Percentiles rank a stretch among this genome's conserved stretches.
These are phyloP conservation scores for Chironex yamaguchii DNA, from an alignment of 30 jellyfish, hydroid and myxozoan species.

Conservation along the genomic window DNA sequence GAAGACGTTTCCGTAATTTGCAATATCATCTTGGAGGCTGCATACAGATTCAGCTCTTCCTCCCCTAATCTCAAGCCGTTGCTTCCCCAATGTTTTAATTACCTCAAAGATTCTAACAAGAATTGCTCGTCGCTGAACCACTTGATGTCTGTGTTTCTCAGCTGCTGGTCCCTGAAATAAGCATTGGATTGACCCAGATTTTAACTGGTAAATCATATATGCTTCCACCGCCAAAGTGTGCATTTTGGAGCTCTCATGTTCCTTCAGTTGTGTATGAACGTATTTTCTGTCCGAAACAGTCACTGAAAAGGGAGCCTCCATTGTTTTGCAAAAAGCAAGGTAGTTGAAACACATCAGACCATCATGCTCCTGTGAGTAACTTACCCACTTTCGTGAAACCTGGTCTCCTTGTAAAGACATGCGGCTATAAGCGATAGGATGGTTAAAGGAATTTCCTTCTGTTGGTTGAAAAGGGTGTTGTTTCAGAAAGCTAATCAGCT, in stretches of 20 bases:
- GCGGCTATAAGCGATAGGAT: conserved; percentile 35
- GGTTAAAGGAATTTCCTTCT: conserved; percentile 28
- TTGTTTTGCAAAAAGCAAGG: conserved; percentile 32
- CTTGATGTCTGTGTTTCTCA: neutral
- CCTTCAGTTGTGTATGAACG: conserved; percentile 17
- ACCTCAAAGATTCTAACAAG: neutral
- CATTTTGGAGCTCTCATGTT: conserved; percentile 2
- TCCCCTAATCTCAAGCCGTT: conserved; percentile 26
- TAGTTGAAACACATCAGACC: conserved; percentile 18
- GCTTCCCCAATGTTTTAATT: conserved; percentile 22
- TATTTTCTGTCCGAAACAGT: conserved; percentile 11
- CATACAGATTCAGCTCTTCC: conserved; percentile 13
- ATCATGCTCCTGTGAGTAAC: conserved; percentile 44
- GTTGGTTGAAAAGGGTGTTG: conserved; percentile 39
- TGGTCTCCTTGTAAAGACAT: conserved; percentile 5
- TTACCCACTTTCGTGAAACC: conserved; percentile 57
- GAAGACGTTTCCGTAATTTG: conserved; percentile 4
- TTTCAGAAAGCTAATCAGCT: conserved; percentile 14
- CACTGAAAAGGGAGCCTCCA: conserved; percentile 41
- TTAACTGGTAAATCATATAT: conserved; percentile 39
- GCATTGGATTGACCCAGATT: conserved; percentile 44
- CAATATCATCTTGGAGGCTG: conserved; percentile 17
- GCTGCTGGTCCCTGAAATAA: neutral
- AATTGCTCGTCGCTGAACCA: conserved; percentile 7
- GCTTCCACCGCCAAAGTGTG: conserved; percentile 53